phyloP scores from a whole-genome alignment of 2,113 vertebrate genomes.

The Bombycilla garrulus region DNA sequence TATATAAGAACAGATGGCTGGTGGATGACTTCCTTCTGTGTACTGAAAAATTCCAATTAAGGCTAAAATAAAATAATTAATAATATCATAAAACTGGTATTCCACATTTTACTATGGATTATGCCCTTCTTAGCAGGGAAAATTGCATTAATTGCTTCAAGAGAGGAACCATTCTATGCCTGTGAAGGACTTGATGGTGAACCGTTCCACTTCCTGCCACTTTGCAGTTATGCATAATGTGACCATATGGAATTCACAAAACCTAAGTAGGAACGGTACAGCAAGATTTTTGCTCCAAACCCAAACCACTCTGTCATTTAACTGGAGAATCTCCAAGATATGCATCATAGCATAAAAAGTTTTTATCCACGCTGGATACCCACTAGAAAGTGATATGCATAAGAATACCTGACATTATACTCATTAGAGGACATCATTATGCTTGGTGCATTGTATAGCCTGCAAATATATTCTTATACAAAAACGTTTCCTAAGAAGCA shows the following conservation, averaged over 20 bases:
- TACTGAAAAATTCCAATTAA: conserved; percentile 54
- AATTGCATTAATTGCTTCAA: conserved; percentile 45
- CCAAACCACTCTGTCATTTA: background rate
- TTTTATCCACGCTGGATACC: background rate
- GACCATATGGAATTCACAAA: conserved; percentile 1
- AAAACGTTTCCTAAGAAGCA: background rate
- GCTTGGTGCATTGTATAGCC: background rate
- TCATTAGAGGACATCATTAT: background rate
- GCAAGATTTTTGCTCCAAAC: background rate
- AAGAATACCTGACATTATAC: background rate
- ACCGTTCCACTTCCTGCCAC: conserved; percentile 20
- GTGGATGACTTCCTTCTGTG: conserved; percentile 44
- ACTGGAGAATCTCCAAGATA: background rate
- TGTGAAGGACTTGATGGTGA: conserved; percentile 2
- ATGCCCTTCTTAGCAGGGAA: conserved; percentile 10
- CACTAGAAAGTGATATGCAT: background rate
- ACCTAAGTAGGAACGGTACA: background rate
- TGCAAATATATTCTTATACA: background rate
- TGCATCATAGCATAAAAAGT: background rate
- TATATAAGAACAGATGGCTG: conserved; percentile 48
- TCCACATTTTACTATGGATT: conserved; percentile 44
- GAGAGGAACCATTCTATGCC: conserved; percentile 23
- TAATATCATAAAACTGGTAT: conserved; percentile 49
- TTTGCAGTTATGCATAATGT: background rate
- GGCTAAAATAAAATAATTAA: conserved; percentile 51